A percentile compares a stretch with the other conserved stretches of the same genome.
phyloP scores from a whole-genome alignment of 2,888 invertebrate species.

The Brenthis hecate region DNA sequence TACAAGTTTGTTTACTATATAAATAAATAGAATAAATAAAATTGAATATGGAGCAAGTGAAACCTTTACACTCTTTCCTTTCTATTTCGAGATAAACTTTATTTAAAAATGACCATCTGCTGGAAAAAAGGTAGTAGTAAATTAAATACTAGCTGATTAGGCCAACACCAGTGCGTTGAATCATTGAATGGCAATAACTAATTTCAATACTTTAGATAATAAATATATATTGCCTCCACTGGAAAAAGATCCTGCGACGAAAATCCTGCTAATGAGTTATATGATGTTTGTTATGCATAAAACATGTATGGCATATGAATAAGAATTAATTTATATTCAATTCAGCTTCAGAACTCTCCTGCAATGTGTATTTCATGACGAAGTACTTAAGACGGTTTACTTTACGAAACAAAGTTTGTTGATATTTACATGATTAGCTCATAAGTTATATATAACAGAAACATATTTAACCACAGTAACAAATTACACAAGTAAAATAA shows the following conservation, averaged over 20 bases:
- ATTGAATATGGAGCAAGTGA: no score
- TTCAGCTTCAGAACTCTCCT: slow-evolving; percentile 1
- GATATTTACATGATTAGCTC: slow-evolving; percentile 20
- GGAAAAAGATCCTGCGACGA: not conserved
- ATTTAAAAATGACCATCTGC: no score
- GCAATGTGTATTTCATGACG: slow-evolving; percentile 14
- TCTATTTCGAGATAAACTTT: no score
- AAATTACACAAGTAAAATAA: slow-evolving; percentile 20
- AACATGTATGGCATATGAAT: not conserved
- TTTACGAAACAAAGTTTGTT: slow-evolving; percentile 21
- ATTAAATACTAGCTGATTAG: no score
- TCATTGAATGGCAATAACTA: no score
- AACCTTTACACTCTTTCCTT: no score
- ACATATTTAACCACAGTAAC: slow-evolving; percentile 10
- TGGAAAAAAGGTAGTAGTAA: no score
- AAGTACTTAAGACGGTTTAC: slow-evolving; percentile 20
- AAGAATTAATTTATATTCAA: slow-evolving; percentile 13
- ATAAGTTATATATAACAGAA: slow-evolving; percentile 16
- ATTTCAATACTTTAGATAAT: no score
- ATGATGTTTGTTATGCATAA: not conserved
- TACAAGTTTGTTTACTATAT: not conserved
- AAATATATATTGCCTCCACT: no score
- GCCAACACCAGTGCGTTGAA: no score
- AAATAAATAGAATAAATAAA: no score
- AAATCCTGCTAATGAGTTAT: not conserved